These are phyloP conservation scores for Volucella inanis DNA, from an alignment of 2,888 invertebrate species.

Conservation along the genomic window DNA sequence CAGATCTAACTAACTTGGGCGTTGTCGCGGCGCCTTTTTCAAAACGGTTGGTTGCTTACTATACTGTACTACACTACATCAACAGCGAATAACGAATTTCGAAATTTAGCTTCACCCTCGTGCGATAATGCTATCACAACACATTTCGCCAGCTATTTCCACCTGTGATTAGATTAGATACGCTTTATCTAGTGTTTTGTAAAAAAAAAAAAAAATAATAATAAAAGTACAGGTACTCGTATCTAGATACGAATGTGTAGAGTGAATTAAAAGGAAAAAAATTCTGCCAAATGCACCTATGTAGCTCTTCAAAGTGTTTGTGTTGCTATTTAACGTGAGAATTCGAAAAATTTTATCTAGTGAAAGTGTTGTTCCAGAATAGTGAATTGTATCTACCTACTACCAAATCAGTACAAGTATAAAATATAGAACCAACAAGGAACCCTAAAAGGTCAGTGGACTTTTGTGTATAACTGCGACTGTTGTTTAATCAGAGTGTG, in stretches of 20 bases:
- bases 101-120: slow-evolving; percentile 34
- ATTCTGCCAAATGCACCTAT: slow-evolving; percentile 51
- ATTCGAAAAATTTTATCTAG: slow-evolving; percentile 48
- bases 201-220: slow-evolving; percentile 10
- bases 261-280: slow-evolving; percentile 18
- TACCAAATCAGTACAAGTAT: background rate
- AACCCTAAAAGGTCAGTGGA: slow-evolving; percentile 63
- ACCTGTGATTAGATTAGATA: slow-evolving; percentile 69
- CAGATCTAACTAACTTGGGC: slow-evolving; percentile 61
- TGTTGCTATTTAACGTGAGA: slow-evolving; percentile 18
- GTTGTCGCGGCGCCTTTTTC: slow-evolving; percentile 68
- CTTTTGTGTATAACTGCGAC: slow-evolving; percentile 34
- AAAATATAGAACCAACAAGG: slow-evolving; percentile 7
- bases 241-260: slow-evolving; percentile 36
- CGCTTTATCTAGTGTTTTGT: slow-evolving; percentile 41
- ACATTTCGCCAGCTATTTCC: slow-evolving; percentile 56
- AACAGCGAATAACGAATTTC: slow-evolving; percentile 33
- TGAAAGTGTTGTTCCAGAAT: slow-evolving; percentile 58
- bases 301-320: slow-evolving; percentile 31
- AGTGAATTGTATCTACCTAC: slow-evolving; percentile 10
- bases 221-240: background rate
- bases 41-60: slow-evolving; percentile 12
- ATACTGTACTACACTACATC: too few relatives aligned
- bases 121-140: slow-evolving; percentile 33
- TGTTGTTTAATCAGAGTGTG: slow-evolving; percentile 9